Evolutionary conservation across 2,888 invertebrate species (phyloP).

Genomic region (Marasmarcha lunaedactyla): DNA sequence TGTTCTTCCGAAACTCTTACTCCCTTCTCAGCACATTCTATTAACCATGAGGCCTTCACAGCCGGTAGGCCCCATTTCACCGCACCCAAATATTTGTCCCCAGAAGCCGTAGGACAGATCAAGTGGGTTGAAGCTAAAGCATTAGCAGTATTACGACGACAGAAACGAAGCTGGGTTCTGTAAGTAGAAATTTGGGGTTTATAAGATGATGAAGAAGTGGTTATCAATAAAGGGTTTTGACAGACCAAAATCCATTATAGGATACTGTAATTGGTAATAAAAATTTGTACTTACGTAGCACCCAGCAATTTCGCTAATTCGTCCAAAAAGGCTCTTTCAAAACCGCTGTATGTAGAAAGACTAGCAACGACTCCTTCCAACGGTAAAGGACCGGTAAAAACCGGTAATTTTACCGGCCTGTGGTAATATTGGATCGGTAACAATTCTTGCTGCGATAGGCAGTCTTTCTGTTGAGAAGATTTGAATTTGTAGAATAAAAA

Average conservation of each 20-base stretch:
- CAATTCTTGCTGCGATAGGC: slow-evolving; percentile 68
- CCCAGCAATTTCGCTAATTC: slow-evolving; percentile 79
- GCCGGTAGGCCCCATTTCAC: slow-evolving; percentile 89
- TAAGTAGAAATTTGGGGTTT: too few relatives aligned
- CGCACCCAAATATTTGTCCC: slow-evolving; percentile 87
- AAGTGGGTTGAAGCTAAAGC: slow-evolving; percentile 83
- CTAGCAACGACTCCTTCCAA: slow-evolving; percentile 80
- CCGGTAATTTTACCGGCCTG: slow-evolving; percentile 65
- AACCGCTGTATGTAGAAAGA: slow-evolving; percentile 80
- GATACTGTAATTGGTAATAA: background rate
- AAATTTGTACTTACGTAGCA: slow-evolving; percentile 66
- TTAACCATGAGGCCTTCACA: slow-evolving; percentile 81
- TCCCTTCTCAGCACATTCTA: slow-evolving; percentile 74
- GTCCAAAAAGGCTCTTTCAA: slow-evolving; percentile 80
- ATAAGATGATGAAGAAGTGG: too few relatives aligned
- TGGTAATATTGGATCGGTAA: slow-evolving; percentile 79
- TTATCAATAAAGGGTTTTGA: too few relatives aligned
- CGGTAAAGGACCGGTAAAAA: slow-evolving; percentile 47
- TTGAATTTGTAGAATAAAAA: too few relatives aligned
- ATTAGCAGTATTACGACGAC: slow-evolving; percentile 46
- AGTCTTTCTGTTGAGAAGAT: slow-evolving; percentile 75
- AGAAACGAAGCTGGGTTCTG: slow-evolving; percentile 57
- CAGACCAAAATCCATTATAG: too few relatives aligned
- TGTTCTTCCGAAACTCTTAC: slow-evolving; percentile 61
- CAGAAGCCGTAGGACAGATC: slow-evolving; percentile 77